Base-by-base conservation (phyloP, 2,888 invertebrate species). In the Thumatha senex region DNA sequence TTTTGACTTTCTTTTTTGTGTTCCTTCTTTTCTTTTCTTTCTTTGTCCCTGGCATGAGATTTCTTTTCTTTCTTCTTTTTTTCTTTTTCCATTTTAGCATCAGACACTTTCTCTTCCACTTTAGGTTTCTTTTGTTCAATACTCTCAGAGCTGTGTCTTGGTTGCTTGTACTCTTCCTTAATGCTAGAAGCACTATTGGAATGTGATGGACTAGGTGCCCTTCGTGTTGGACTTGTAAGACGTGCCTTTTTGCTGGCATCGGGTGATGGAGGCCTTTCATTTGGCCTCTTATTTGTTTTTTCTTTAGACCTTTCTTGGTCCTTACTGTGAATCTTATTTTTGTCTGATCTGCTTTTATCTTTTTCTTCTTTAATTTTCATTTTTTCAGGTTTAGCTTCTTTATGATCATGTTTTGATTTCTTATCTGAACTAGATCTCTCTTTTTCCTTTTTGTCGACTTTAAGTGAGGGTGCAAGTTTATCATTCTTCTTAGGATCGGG, bases 11-110 rank as follows among this genome's bases (percentile, higher is more conserved):
- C 93, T 77, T 93, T 93, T 71, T 93, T 92, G 57, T 93, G 92
- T 58, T 93, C 93, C 63, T 91, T 92, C 62, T 90, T 91, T 56
- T 87, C 88, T 55, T 92, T 89, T 41, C 93, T 92, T 46, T 94
- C 95, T 75, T 93, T 93, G 49, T 93, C 93, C 67, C 92, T 87
- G 41, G 94, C 93, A 72, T 94, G 94, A 46, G 93, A 93, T 72
- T 94, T 93, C 68, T 94, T 94, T 57, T 93, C 95, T 67, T 93
- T 93, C 66, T 93, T 93, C 62, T 93, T 92, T 57, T 91, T 90
- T 60, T 93, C 93, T 2, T 74, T 58, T 66, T 94, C 92, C 61
- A 73, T 55, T 76, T 94, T 93, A 40, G 92, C 82, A 56, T 93
- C 95, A 65, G 86, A 79, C 43, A 86, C 80, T 57, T 90, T 87